Evolutionary conservation across 2,797 vertebrate species (phyloP).

Genomic region (Cryptoblepharus egeriae): DNA sequence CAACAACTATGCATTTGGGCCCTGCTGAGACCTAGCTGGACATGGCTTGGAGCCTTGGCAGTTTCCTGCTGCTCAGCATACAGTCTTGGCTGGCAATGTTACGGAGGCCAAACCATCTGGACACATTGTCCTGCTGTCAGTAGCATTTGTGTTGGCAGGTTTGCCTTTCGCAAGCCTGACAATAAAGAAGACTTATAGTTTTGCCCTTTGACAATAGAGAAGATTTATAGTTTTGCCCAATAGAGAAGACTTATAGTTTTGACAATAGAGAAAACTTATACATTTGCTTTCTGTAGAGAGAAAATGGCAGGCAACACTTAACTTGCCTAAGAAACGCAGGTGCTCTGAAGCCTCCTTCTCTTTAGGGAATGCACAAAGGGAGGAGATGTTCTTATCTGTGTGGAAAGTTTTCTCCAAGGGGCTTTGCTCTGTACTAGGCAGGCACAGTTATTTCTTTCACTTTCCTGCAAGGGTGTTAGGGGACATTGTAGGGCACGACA

Average conservation of each 20-base stretch:
- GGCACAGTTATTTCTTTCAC: not conserved
- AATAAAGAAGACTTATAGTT: not conserved
- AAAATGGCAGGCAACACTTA: not conserved
- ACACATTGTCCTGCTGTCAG: too few species aligned
- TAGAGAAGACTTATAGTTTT: not conserved
- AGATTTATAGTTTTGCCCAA: not conserved
- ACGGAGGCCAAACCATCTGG: not conserved
- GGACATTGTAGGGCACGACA: not conserved
- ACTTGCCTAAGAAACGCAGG: not conserved
- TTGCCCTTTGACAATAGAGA: too few species aligned
- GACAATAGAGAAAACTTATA: not conserved
- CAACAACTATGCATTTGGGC: too few species aligned
- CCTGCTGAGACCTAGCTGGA: too few species aligned
- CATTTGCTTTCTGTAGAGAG: not conserved
- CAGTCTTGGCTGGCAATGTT: not conserved
- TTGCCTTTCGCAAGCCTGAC: not conserved
- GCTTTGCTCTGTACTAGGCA: not conserved
- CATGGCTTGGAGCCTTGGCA: not conserved
- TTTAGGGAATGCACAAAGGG: not conserved
- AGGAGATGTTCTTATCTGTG: not conserved
- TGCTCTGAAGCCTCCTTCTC: not conserved
- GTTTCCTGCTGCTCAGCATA: not conserved
- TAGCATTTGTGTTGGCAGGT: too few species aligned
- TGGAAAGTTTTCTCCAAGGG: slow-evolving; percentile 11
- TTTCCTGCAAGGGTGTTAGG: not conserved